Evolutionary conservation across 1,140 invertebrate species (phyloP).

Genomic region (Calycopis cecrops): DNA sequence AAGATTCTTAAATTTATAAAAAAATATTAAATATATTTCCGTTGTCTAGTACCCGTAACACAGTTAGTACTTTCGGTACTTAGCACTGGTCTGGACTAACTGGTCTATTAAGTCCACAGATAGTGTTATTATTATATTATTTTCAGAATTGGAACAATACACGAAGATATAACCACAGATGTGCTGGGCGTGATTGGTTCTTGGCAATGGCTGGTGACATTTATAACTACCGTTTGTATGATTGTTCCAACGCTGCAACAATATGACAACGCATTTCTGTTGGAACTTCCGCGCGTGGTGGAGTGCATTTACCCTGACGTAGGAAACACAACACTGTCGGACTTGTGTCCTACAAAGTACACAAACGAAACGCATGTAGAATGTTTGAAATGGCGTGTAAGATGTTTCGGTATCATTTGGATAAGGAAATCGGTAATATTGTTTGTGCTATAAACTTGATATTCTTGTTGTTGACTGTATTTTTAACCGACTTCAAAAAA

Average conservation of each 20-base stretch:
- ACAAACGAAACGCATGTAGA: constrained; percentile 33
- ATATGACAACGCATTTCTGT: constrained; percentile 49
- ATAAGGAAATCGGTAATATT: constrained; percentile 42
- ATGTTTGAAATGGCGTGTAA: constrained; percentile 47
- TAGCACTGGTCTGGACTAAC: too few species aligned
- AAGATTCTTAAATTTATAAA: too few species aligned
- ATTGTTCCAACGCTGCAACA: constrained; percentile 43
- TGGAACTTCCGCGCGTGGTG: constrained; percentile 14
- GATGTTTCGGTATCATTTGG: constrained; percentile 47
- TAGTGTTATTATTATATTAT: background rate
- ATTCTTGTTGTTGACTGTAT: too few species aligned
- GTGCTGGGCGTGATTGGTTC: constrained; percentile 52
- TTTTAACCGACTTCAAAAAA: too few species aligned
- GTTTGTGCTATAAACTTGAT: too few species aligned
- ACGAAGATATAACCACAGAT: constrained; percentile 61
- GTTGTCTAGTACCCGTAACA: too few species aligned
- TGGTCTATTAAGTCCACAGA: too few species aligned
- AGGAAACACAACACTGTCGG: constrained; percentile 29
- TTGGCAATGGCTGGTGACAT: constrained; percentile 59
- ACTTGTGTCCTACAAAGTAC: constrained; percentile 37
- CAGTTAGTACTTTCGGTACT: too few species aligned
- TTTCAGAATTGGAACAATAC: constrained; percentile 58
- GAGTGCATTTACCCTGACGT: constrained; percentile 22
- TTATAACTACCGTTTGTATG: constrained; percentile 38
- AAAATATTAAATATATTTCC: too few species aligned